phyloP scores from a whole-genome alignment of 2,113 vertebrate species.

The Erythrocercus mccallii region DNA sequence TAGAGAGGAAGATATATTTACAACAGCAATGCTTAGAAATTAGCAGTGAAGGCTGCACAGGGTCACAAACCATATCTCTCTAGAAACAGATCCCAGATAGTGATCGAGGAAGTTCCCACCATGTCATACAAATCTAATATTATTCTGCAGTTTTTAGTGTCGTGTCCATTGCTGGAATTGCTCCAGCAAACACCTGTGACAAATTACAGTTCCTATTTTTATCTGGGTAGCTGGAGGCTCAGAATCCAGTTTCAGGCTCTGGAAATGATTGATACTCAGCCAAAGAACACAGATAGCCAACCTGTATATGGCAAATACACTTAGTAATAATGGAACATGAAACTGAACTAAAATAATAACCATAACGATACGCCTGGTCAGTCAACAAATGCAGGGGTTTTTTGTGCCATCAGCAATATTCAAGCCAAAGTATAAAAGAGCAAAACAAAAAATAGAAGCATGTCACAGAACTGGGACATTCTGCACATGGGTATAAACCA shows the following conservation, averaged over 20 bases:
- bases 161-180: not conserved
- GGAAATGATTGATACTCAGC: not conserved
- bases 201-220: constrained; percentile 31
- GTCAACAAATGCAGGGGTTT: not conserved
- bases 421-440: not conserved
- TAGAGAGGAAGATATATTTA: not conserved
- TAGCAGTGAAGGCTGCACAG: not conserved
- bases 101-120: not conserved
- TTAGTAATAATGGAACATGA: not conserved
- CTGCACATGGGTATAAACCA: not conserved
- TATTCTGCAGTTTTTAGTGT: not conserved
- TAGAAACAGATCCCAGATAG: not conserved
- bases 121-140: not conserved
- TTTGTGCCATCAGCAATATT: not conserved
- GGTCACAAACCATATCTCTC: rapidly evolving
- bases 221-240: not conserved
- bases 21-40: not conserved
- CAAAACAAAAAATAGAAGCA: not conserved
- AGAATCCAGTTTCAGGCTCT: constrained; percentile 21
- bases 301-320: not conserved
- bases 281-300: not conserved
- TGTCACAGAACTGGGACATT: not conserved
- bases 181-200: constrained; percentile 37
- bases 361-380: not conserved
- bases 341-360: constrained; percentile 26